Evolutionary conservation across 2,797 vertebrate species (phyloP), one percentile per base, ranked within the genome.

Genomic region (Botia almorhae): DNA sequence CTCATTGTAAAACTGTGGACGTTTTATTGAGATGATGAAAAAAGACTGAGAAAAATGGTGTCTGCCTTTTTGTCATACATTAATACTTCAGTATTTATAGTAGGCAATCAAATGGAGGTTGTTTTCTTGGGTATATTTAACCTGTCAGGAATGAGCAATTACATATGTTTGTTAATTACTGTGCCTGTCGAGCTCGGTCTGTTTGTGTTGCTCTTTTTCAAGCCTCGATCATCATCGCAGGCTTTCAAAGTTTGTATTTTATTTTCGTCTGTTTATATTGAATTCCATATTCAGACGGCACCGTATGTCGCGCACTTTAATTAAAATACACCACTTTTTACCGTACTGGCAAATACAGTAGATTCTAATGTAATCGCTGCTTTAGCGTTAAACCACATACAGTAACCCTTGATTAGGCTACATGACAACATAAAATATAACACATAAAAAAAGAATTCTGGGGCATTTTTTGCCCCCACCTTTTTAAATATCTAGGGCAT

Each of bases 111-210:
- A 90, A 92, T 87, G 87, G 88, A 90, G 89, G 89, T 92, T 93
- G 90, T 93, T 92, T 94, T 93, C 90, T 87, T 91, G 89, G 91
- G 93, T 91, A 91, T 92, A 92, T 93, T 92, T 92, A 92, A 91
- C 90, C 91, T 91, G 93, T 93, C 93, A 93, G 91, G 93, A 93
- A 93, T 92, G 89, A 94, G 93, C 93, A 94, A 94, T 93, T 94
- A 94, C 90, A 88, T 92, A 92, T 92, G 93, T 94, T 94, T 93
- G 93, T 93, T 94, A 94, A 95, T 94, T 93, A 94, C 92, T 90
- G 89, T 87, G 93, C 91, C 90, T 93, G 92, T 93, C 93, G 92
- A 88, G 91, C 94, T 92, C 87, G 89, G 92, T 90, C 90, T 93
- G 93, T 94, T 92, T 94, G 89, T 91, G 89, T 91, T 92, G 82